phyloP scores from a whole-genome alignment of 2,797 vertebrate species.

The Anas georgica region DNA sequence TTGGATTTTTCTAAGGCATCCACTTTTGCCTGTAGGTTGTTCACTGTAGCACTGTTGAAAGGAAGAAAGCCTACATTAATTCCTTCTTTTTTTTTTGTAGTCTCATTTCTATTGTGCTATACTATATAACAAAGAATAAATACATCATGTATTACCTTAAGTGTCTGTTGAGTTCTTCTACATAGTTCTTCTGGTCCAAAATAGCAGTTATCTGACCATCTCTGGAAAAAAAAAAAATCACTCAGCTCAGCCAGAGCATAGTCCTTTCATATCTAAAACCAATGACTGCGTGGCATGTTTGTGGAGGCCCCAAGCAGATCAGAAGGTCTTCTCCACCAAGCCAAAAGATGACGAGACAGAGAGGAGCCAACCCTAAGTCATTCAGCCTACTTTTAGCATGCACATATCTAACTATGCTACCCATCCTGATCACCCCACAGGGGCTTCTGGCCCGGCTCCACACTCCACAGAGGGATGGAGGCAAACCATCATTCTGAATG shows the following conservation, averaged over 20 bases:
- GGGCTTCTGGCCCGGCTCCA: neutral
- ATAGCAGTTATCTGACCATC: constrained; percentile 99
- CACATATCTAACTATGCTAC: neutral
- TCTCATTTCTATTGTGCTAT: neutral
- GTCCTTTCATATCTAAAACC: neutral
- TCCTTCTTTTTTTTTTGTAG: neutral
- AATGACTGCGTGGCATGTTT: neutral
- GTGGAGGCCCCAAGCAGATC: neutral
- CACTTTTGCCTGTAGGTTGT: constrained; percentile 97
- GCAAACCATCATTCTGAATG: neutral
- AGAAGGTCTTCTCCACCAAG: neutral
- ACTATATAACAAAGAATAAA: neutral
- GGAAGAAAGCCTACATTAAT: neutral
- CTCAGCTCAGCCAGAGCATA: neutral
- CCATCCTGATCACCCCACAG: too few species aligned
- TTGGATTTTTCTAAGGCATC: constrained; percentile 98
- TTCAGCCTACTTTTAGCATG: neutral
- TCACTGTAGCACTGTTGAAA: constrained; percentile 90
- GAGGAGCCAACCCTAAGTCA: neutral
- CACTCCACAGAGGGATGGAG: neutral
- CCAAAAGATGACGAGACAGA: neutral
- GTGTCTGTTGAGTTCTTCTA: constrained; percentile 99
- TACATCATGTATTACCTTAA: constrained; percentile 82
- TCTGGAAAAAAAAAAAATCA: constrained; percentile 61
- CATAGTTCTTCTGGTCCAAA: constrained; percentile 98